phyloP scores from a whole-genome alignment of 2,797 vertebrate species.

The Danio jaintianensis region DNA sequence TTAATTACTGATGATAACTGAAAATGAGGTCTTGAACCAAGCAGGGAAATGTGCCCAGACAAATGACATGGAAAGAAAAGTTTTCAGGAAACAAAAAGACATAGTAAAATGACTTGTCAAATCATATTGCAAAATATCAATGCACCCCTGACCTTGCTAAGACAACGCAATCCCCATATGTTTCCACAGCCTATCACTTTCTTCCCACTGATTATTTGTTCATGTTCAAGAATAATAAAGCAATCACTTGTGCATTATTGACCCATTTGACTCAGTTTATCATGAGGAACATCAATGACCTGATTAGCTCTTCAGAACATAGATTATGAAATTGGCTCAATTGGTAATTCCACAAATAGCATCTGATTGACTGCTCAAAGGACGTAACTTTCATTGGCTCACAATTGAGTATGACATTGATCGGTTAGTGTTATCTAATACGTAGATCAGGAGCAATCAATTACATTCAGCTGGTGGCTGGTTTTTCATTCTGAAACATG shows the following conservation, averaged over 20 bases:
- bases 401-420: constrained; percentile 55
- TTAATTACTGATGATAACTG: constrained; percentile 22
- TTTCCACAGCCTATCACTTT: background rate
- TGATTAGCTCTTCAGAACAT: constrained; percentile 46
- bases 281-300: constrained; percentile 28
- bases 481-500: background rate
- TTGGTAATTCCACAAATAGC: constrained; percentile 35
- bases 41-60: background rate
- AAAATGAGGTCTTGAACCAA: constrained; percentile 16
- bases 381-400: constrained; percentile 51
- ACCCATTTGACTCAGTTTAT: background rate
- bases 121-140: background rate
- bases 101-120: background rate
- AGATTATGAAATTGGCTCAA: constrained; percentile 46
- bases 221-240: background rate
- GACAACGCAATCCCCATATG: background rate
- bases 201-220: background rate
- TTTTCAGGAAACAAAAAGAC: background rate
- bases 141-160: background rate
- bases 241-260: background rate
- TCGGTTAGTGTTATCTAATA: constrained; percentile 32
- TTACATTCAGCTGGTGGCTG: background rate
- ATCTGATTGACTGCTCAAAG: constrained; percentile 37
- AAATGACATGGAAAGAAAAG: constrained; percentile 8
- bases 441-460: constrained; percentile 6